Base-by-base conservation (phyloP, 2,888 invertebrate species). In the Himalopsyche kuldschensis region DNA sequence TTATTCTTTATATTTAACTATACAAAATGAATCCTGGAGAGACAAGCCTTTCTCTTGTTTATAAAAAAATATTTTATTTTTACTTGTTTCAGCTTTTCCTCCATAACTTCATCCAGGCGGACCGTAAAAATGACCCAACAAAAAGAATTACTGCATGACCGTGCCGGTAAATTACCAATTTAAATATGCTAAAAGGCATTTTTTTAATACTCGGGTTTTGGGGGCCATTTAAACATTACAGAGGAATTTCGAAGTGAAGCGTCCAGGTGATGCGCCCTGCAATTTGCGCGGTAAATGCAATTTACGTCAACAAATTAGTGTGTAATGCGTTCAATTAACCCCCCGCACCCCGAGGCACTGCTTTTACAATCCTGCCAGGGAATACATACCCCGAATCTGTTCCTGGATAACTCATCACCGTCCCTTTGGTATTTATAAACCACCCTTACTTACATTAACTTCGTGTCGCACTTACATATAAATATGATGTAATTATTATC, bases 271-370 rank as follows among this genome's bases (percentile, higher is more conserved):
- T 69, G 69, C 4, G 78, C 78, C 41, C 78, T 78, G 78, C 48
- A 41, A 78, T 78, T 78, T 78, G 32, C 78, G 30, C 30, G 78
- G 78, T n/a, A 46, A 48, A 78, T 47, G 48, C 48, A 48, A 78
- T 78, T 48, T 48, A 30, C 78, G 78, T 78, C 78, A 78, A 78
- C 78, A 78, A 27, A 48, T 78, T 78, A 46, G 78, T 48, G 78
- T 46, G 47, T 78, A 78, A 78, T 78, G 78, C 48, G 47, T 46
- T 78, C 78, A 78, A 78, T 78, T 78, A 78, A 78, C 78, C 41
- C 5, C 47, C 78, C 48, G 41, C 24, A 48, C 78, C 78, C 78
- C 47, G 78, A 32, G 30, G 78, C 69, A 11, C 24, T 69, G 69
- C 27, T 69, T 69, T 69, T 69, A 69, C 69, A 27, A 30, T 30